phyloP scores from a whole-genome alignment of 2,113 vertebrate species.

The Pitta sordida region DNA sequence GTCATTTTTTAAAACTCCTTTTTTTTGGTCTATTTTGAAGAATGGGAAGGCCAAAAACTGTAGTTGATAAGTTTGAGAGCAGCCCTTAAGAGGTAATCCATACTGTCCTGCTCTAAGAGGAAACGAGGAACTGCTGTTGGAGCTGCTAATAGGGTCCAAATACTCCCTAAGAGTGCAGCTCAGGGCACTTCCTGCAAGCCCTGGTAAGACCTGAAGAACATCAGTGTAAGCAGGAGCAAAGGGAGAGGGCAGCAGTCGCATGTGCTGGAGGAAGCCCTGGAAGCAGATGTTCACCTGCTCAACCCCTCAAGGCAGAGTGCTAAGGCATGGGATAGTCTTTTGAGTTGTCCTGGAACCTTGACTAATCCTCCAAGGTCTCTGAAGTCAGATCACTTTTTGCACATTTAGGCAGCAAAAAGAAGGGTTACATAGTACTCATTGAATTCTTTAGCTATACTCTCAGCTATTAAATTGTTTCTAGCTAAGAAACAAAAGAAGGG shows the following conservation, averaged over 20 bases:
- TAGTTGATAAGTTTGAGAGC: not conserved
- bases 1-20: not conserved
- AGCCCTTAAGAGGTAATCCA: not conserved
- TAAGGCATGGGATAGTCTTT: not conserved
- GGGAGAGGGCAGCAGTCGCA: not conserved
- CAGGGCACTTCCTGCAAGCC: fast-evolving
- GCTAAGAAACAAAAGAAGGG: not conserved
- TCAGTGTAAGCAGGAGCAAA: not conserved
- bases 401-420: not conserved
- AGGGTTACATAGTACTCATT: fast-evolving
- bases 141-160: not conserved
- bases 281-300: not conserved
- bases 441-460: not conserved
- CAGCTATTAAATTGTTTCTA: not conserved
- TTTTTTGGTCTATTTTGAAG: not conserved
- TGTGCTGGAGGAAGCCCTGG: not conserved
- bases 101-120: not conserved
- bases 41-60: not conserved
- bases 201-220: not conserved
- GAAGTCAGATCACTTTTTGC: not conserved
- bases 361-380: not conserved
- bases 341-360: not conserved
- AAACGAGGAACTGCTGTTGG: not conserved
- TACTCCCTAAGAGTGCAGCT: not conserved
- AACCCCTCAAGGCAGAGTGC: not conserved